Base-by-base conservation (phyloP, 2,888 invertebrate genomes). In the Cyclophora albipunctata region DNA sequence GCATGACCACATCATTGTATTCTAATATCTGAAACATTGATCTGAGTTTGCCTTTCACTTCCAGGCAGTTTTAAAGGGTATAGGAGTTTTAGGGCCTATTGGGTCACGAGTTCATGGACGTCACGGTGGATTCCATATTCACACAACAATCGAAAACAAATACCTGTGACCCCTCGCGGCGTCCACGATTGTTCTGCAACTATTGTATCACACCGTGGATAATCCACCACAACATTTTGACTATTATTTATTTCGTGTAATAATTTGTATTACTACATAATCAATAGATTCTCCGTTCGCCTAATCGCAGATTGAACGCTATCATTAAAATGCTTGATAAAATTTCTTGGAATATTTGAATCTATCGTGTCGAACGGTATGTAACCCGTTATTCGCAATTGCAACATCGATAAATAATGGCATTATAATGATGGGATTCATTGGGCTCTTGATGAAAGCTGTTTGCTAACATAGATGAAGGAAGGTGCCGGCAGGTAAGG, bases 31-130 rank as follows among this genome's bases (percentile, higher is more conserved):
- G 67, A 64, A 64, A 69, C 77, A 77, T 71, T 69, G 78, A 78
- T 77, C 75, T 73, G 67, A 58, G 69, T 62, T 72, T 71, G 76
- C 84, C 85, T 85, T 85, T 86, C 85, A 85, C 85, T 84, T 78
- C 67, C 63, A 60, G 71, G 66, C 68, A 64, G 71, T 66, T 66
- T 69, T 71, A 80, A 80, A 80, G 79, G 81, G 78, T 73, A 78
- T 65, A 69, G 61, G 71, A 69, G 73, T 69, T 66, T 61, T 64
- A 69, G 69, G 70, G 71, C 63, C 67, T 73, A 71, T 69, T 71
- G 67, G 77, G 78, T 75, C 75, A 78, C 67, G 67, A 70, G 70
- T 71, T 71, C 71, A 70, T 59, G 72, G 71, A 58, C 68, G 63
- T 71, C 71, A 70, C 59, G 72, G 71, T 58, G 68, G 63, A 49